These are phyloP conservation scores for Peucedramus taeniatus DNA, from an alignment of 2,113 vertebrate species.

Conservation along the genomic window DNA sequence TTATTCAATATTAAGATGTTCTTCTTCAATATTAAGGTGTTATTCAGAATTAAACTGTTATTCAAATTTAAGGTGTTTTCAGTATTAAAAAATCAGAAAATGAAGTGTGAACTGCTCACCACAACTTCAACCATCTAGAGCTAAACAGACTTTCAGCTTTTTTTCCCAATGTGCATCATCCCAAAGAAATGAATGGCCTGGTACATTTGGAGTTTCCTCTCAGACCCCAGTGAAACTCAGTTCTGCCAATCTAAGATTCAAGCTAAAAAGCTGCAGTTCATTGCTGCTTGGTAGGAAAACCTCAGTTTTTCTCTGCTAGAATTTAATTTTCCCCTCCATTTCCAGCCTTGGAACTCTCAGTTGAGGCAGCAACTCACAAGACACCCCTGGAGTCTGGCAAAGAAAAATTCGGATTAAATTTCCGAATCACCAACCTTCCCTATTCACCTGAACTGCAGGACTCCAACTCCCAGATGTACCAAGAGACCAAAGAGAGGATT, in stretches of 20 bases:
- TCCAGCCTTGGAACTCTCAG: conserved; percentile 8
- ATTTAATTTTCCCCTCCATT: background rate
- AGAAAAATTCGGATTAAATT: conserved; percentile 55
- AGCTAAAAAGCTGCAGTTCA: background rate
- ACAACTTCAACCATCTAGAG: background rate
- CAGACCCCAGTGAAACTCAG: background rate
- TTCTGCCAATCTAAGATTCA: background rate
- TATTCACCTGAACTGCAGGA: conserved; percentile 33
- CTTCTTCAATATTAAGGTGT: background rate
- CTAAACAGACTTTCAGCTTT: background rate
- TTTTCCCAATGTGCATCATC: background rate
- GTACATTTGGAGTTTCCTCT: background rate
- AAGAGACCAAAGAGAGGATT: conserved; percentile 43
- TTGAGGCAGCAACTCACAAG: background rate
- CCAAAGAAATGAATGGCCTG: background rate
- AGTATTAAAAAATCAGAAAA: background rate
- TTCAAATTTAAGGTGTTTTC: background rate
- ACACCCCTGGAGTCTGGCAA: background rate
- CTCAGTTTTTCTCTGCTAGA: background rate
- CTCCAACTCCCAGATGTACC: background rate
- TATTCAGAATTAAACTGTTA: background rate
- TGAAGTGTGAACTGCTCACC: background rate
- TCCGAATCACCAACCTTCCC: conserved; percentile 66
- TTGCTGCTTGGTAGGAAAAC: background rate
- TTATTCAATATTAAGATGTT: background rate